phyloP scores from a whole-genome alignment of 1,140 invertebrate species.

The Lysiphlebus fabarum region DNA sequence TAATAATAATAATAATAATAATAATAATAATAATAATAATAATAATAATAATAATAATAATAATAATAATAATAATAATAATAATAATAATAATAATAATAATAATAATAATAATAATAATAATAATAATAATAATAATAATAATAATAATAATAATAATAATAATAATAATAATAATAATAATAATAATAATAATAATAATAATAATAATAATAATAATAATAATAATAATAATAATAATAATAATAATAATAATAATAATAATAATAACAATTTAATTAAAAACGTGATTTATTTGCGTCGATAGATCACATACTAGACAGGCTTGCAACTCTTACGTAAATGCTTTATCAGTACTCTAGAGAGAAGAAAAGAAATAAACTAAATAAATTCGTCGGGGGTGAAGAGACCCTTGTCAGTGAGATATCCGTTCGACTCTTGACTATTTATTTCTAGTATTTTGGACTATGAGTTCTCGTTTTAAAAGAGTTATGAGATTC shows the following conservation, averaged over 20 bases:
- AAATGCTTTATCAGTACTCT: conserved; percentile 45
- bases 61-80: not conserved
- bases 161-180: not conserved
- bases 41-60: not conserved
- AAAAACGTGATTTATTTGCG: conserved; percentile 28
- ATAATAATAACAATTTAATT: no score
- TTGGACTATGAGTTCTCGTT: no score
- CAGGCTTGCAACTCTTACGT: conserved; percentile 20
- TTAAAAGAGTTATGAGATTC: no score
- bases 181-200: not conserved
- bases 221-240: conserved; percentile 7
- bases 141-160: not conserved
- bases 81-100: not conserved
- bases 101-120: conserved; percentile 1
- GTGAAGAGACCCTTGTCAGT: conserved; percentile 37
- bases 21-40: conserved; percentile 6
- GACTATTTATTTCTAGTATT: no score
- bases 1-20: conserved; percentile 4
- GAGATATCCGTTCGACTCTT: no score
- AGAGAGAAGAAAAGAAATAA: conserved; percentile 17
- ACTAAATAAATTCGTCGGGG: not conserved
- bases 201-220: conserved; percentile 1
- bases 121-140: conserved; percentile 6
- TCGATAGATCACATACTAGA: conserved; percentile 31
- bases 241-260: not conserved